Conservation (phyloP, 2,888 invertebrate species). For the Ferdinandea cuprea region DNA sequence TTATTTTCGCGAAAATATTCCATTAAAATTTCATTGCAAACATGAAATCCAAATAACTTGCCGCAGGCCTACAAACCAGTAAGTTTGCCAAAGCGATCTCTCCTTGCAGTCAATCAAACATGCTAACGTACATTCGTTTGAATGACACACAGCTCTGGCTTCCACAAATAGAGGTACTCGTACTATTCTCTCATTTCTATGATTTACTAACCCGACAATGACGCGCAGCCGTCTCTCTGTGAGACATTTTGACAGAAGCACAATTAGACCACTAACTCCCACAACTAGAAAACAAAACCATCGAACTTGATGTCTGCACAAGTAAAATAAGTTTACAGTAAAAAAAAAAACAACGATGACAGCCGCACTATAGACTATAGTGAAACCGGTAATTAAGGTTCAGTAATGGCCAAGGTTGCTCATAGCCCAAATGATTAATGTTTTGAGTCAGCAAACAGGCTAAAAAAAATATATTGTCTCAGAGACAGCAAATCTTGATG, state of each 20-base stretch:
- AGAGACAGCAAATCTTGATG: constrained; percentile 52
- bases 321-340: constrained; percentile 27
- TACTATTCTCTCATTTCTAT: constrained; percentile 49
- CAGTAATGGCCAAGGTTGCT: constrained; percentile 61
- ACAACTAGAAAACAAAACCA: constrained; percentile 65
- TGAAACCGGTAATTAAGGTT: constrained; percentile 68
- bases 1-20: neutral
- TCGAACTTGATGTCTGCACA: constrained; percentile 17
- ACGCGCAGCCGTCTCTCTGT: constrained; percentile 44
- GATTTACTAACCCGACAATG: constrained; percentile 59
- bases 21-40: neutral
- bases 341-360: constrained; percentile 54
- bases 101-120: constrained; percentile 61
- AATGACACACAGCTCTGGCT: constrained; percentile 56
- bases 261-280: constrained; percentile 72
- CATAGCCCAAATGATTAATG: constrained; percentile 53
- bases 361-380: constrained; percentile 53
- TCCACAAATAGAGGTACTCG: too few relatives aligned
- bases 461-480: constrained; percentile 43
- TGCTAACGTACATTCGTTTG: too few relatives aligned
- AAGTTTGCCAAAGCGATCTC: constrained; percentile 7
- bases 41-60: neutral
- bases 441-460: too few relatives aligned
- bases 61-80: constrained; percentile 18
- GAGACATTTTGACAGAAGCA: constrained; percentile 73